Evolutionary conservation across 2,888 invertebrate species (phyloP).

Genomic region (Elmis aenea): DNA sequence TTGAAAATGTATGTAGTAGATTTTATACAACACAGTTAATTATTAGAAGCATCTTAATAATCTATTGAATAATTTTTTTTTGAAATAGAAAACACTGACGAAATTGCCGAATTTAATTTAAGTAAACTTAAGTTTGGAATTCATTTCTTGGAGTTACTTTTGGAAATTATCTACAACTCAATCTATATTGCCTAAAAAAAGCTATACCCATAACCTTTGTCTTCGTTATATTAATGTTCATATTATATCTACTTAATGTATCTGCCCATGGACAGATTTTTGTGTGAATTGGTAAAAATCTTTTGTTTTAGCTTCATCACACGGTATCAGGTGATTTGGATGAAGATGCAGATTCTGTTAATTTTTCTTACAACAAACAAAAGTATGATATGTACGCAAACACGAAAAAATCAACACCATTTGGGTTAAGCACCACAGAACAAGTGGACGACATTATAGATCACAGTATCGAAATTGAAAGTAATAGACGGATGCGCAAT

Average conservation of each 20-base stretch:
- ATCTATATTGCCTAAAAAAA: no score
- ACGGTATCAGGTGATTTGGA: slow-evolving; percentile 40
- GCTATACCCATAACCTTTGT: no score
- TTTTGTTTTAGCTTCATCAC: slow-evolving; percentile 42
- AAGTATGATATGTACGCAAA: slow-evolving; percentile 42
- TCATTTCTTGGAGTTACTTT: no score
- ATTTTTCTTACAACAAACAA: slow-evolving; percentile 43
- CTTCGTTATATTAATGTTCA: no score
- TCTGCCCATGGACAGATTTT: no score
- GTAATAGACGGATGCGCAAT: slow-evolving; percentile 80
- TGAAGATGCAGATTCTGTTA: slow-evolving; percentile 41
- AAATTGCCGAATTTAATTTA: no score
- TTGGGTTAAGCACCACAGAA: slow-evolving; percentile 38
- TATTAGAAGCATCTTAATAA: background rate
- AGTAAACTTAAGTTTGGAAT: no score
- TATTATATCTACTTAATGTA: no score
- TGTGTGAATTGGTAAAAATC: no score
- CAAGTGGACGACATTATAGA: slow-evolving; percentile 78
- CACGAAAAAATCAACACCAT: slow-evolving; percentile 36
- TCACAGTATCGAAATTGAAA: slow-evolving; percentile 82
- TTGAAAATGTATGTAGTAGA: slow-evolving; percentile 67
- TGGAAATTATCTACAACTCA: no score
- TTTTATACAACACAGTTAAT: no score
- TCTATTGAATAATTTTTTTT: background rate
- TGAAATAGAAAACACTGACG: background rate